Conservation (phyloP, 2,888 invertebrate species). For the Pteria penguin region DNA sequence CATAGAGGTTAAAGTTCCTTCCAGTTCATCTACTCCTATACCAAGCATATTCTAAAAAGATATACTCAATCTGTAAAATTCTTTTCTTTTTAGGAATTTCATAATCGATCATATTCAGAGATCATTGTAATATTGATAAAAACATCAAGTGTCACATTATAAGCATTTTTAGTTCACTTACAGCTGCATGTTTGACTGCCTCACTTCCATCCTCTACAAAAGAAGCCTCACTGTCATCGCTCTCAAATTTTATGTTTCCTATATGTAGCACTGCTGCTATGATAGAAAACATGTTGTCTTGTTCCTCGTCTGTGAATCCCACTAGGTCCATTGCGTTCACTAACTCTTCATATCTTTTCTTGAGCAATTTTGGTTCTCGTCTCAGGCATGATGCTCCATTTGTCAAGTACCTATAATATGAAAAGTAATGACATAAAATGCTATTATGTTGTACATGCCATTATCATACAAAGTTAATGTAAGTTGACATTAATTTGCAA, state of each 20-base stretch:
- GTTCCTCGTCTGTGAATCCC: slow-evolving; percentile 79
- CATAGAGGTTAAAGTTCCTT: slow-evolving; percentile 71
- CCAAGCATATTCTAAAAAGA: slow-evolving; percentile 71
- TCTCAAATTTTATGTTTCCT: slow-evolving; percentile 73
- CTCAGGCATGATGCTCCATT: slow-evolving; percentile 58
- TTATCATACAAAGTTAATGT: too few relatives aligned
- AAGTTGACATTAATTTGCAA: too few relatives aligned
- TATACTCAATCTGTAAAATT: too few relatives aligned
- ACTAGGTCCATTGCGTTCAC: slow-evolving; percentile 77
- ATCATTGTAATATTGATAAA: too few relatives aligned
- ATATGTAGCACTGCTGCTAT: slow-evolving; percentile 75
- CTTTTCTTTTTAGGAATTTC: too few relatives aligned
- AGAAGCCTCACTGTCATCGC: slow-evolving; percentile 69
- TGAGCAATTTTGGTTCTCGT: slow-evolving; percentile 49
- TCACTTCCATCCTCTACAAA: slow-evolving; percentile 59
- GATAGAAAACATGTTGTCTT: slow-evolving; percentile 74
- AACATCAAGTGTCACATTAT: too few relatives aligned
- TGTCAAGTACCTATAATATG: slow-evolving; percentile 62
- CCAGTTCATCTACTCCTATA: slow-evolving; percentile 67
- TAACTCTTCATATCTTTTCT: slow-evolving; percentile 69
- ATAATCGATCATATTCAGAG: too few relatives aligned
- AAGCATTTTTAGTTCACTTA: too few relatives aligned
- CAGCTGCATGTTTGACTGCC: slow-evolving; percentile 60
- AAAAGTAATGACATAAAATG: too few relatives aligned
- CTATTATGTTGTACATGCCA: too few relatives aligned